phyloP scores from a whole-genome alignment of 2,888 invertebrate genomes.

The Liopterus haemorrhoidalis region DNA sequence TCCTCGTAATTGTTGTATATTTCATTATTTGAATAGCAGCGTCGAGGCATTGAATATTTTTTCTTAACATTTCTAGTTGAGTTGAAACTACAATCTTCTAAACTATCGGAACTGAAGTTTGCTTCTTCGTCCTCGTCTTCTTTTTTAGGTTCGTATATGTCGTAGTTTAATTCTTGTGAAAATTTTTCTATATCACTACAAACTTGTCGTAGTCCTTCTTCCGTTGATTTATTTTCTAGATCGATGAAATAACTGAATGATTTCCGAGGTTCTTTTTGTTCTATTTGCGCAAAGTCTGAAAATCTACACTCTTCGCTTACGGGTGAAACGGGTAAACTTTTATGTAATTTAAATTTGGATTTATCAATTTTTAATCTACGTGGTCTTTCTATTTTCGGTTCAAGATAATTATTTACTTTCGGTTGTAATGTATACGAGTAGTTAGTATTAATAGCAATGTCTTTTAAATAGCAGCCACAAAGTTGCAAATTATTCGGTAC shows the following conservation, averaged over 20 bases:
- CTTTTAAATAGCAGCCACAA: slow-evolving; percentile 45
- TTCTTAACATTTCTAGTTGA: slow-evolving; percentile 41
- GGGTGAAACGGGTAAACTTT: slow-evolving; percentile 76
- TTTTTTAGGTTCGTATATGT: slow-evolving; percentile 14
- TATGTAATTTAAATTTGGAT: slow-evolving; percentile 48
- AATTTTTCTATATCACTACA: slow-evolving; percentile 45
- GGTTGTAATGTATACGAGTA: slow-evolving; percentile 32
- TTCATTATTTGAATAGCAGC: slow-evolving; percentile 74
- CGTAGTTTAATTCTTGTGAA: slow-evolving; percentile 40
- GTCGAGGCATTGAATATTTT: slow-evolving; percentile 52
- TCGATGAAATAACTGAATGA: slow-evolving; percentile 63
- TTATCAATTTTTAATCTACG: slow-evolving; percentile 42
- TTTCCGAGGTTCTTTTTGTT: slow-evolving; percentile 46
- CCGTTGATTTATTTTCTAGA: slow-evolving; percentile 49
- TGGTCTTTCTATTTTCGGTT: slow-evolving; percentile 35
- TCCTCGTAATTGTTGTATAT: slow-evolving; percentile 49
- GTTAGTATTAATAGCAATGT: slow-evolving; percentile 41
- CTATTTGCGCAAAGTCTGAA: slow-evolving; percentile 38
- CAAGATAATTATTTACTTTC: background rate
- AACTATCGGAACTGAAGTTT: slow-evolving; percentile 72
- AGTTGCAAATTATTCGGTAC: slow-evolving; percentile 42
- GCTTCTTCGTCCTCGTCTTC: slow-evolving; percentile 54
- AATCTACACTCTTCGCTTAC: slow-evolving; percentile 64
- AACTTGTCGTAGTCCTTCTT: slow-evolving; percentile 41
- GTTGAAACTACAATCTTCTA: slow-evolving; percentile 61